These are phyloP conservation scores for Brachionus calyciflorus DNA, from an alignment of 1,140 invertebrate species.

Conservation along the genomic window DNA sequence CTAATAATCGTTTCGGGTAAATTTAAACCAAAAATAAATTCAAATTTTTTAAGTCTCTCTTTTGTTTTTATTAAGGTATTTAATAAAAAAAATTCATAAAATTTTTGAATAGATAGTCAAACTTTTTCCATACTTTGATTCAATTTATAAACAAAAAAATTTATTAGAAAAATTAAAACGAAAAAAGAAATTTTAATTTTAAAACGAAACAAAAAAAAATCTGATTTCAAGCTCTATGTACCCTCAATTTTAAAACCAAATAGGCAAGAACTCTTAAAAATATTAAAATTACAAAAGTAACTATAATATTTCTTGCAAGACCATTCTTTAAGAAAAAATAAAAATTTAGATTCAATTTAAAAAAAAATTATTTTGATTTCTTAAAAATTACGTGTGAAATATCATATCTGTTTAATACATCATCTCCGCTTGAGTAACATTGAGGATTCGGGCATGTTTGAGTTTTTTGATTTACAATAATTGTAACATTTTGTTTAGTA, in stretches of 20 bases:
- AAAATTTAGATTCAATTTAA: not conserved
- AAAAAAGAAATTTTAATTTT: too few species aligned
- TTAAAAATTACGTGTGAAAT: not conserved
- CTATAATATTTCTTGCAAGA: not conserved
- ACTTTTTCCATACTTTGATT: too few species aligned
- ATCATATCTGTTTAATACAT: not conserved
- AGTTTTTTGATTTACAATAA: not conserved
- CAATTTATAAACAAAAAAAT: too few species aligned
- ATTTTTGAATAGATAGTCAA: too few species aligned
- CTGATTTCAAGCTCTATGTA: not conserved
- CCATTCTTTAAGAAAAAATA: not conserved
- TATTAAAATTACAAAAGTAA: not conserved
- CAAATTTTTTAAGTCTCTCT: too few species aligned
- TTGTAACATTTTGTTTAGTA: not conserved
- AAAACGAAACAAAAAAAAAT: too few species aligned
- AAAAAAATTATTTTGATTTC: too few species aligned
- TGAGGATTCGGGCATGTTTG: not conserved
- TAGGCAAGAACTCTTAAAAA: not conserved
- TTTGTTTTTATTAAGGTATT: too few species aligned
- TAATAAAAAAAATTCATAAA: too few species aligned
- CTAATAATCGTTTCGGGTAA: too few species aligned
- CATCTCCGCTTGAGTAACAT: not conserved
- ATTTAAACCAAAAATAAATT: too few species aligned
- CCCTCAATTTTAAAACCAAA: conserved; percentile 2
- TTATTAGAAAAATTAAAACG: too few species aligned